Evolutionary conservation across 2,888 invertebrate species (phyloP), one percentile per base, ranked within the genome.

Genomic region (Morpho deidamia): DNA sequence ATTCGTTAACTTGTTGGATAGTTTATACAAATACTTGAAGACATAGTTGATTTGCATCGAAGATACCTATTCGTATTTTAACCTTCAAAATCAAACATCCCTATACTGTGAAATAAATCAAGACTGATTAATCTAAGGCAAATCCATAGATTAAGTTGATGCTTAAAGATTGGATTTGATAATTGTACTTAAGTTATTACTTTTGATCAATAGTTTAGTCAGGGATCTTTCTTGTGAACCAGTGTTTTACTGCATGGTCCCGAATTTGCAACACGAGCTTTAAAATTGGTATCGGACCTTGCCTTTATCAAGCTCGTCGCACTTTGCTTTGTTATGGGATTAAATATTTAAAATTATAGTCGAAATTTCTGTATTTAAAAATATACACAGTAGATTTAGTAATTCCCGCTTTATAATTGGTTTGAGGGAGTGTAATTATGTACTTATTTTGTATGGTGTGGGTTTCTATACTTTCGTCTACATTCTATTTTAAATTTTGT

Each of bases 241-340:
- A 50, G 50, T 50, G 50, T 44, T 44, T 14, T n/a, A 32, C 23
- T 50, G 10, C 8, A 10, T 38, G 23, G 50, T 50, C 37, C 12
- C 43, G 9, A 43, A 32, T 50, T 43, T 38, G 44, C 50, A 50
- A 44, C 44, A 50, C 43, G 50, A 43, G 50, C 12, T 43, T 50
- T 10, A 32, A 44, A 50, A 44, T 50, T 50, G 43, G 43, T 44
- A 50, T 37, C 50, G 38, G 50, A 32, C n/a, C 32, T 43, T 35
- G 38, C 32, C 44, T 50, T 44, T 43, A 38, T 50, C 32, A 44
- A 49, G 10, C 11, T 34, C 8, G 34, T 32, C 42, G 49, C 44
- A 50, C 50, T 32, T 40, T 39, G 47, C 47, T 48, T 44, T 12
- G 11, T 35, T 37, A 35, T 45, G 7, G 52, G 45, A n/a, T 52